Conservation (phyloP, 2,113 vertebrate genomes). For the Nothobranchius kuhntae region DNA sequence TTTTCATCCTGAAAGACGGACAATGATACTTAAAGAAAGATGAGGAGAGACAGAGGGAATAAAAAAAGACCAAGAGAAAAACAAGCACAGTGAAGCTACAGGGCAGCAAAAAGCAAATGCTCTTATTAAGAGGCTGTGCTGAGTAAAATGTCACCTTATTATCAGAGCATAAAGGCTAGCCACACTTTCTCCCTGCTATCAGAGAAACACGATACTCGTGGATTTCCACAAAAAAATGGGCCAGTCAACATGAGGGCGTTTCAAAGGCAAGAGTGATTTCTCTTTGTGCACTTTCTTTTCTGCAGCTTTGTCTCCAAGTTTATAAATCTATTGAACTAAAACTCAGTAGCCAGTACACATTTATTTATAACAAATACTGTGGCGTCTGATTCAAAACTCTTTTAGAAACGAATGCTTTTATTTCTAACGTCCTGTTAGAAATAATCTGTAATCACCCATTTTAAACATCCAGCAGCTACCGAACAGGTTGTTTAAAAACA, state of each 20-base stretch:
- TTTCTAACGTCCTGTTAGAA: too few relatives aligned
- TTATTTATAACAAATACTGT: too few relatives aligned
- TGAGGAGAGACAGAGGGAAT: slow-evolving; percentile 2
- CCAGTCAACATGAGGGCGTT: slow-evolving; percentile 30
- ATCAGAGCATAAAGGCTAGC: slow-evolving; percentile 53
- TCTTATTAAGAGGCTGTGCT: slow-evolving; percentile 49
- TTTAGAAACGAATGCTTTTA: too few relatives aligned
- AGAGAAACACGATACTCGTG: slow-evolving; percentile 30
- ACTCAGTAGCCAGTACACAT: background rate
- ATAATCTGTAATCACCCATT: too few relatives aligned
- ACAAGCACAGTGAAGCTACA: slow-evolving; percentile 24
- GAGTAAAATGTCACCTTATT: slow-evolving; percentile 68
- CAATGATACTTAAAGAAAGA: slow-evolving; percentile 12
- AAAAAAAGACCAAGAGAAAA: slow-evolving; percentile 30
- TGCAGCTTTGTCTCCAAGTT: background rate
- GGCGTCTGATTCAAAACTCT: too few relatives aligned
- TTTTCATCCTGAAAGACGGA: slow-evolving; percentile 10
- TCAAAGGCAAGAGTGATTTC: slow-evolving; percentile 14
- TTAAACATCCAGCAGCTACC: too few relatives aligned
- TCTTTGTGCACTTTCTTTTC: background rate
- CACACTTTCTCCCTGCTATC: slow-evolving; percentile 29
- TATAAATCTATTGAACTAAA: background rate
- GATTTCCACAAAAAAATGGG: slow-evolving; percentile 39
- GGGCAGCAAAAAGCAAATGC: slow-evolving; percentile 35
- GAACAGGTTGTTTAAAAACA: background rate